Base-by-base conservation (phyloP, 1,140 invertebrate species). In the Thaumatotibia leucotreta region DNA sequence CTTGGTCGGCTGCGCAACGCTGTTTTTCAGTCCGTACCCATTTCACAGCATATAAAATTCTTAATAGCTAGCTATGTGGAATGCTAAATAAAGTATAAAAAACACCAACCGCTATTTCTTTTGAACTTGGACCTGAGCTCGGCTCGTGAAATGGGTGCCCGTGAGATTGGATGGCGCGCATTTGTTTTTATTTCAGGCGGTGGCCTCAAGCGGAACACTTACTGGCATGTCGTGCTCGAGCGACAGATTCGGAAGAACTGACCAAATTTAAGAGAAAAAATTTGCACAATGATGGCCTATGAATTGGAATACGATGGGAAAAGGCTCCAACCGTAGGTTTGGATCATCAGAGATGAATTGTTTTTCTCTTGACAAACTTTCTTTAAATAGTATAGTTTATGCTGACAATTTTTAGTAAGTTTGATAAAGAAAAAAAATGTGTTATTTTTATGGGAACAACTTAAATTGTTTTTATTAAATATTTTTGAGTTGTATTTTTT, bases 151-250 rank as follows among this genome's bases (percentile, higher is more conserved):
- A 58, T 58, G 27, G 27, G 23, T 27, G 11, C 52, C 52, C n/a
- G n/a, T 24, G 23, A 54, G 50, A 58, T 58, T 58, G 52, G 52
- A 58, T 58, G n/a, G 52, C 52, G 24, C n/a, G 52, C 52, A 58
- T 58, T 58, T 58, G 52, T 58, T 58, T 58, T 58, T 58, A 58
- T 58, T 58, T 58, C 24, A 24, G 50, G 24, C 24, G n/a, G 23
- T 14, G 22, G 52, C 24, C 6, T 20, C 39, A 45, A 58, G 11
- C 52, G 52, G 52, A 58, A 58, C 52, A 58, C 24, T 58, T 6
- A 58, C 24, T 27, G 10, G 11, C 23, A n/a, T 24, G 23, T 14
- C 17, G 17, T 45, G 39, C 17, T 20, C 39, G 24, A 23, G 10
- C 8, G 52, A 27, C 52, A 14, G 24, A 58, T 29, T 27, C 24